phyloP scores from a whole-genome alignment of 2,113 vertebrate species.

The Diadophis punctatus region DNA sequence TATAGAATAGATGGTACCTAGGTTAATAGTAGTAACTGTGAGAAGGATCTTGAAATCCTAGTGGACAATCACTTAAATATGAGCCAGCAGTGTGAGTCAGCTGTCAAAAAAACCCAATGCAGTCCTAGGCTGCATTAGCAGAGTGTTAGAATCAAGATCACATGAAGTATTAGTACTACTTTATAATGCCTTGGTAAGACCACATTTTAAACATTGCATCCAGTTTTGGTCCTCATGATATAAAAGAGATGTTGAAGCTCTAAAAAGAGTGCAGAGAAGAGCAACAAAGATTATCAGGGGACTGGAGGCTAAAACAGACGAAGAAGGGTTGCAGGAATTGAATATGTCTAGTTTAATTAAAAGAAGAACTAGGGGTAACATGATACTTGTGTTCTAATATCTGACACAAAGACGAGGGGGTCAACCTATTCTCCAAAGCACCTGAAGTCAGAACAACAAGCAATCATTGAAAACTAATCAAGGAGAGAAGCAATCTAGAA shows the following conservation, averaged over 20 bases:
- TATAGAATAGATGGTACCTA: background rate
- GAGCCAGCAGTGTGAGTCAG: background rate
- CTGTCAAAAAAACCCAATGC: background rate
- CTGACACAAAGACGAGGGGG: background rate
- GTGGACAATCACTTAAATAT: background rate
- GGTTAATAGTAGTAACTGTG: background rate
- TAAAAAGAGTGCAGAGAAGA: background rate
- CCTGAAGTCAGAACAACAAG: background rate
- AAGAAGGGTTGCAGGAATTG: background rate
- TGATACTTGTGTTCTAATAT: background rate
- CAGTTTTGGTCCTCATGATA: background rate
- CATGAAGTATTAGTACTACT: background rate
- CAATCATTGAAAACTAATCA: background rate
- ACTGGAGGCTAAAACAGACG: background rate
- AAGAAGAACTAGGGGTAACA: background rate
- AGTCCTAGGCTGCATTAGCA: background rate
- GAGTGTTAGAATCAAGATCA: background rate
- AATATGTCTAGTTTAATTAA: background rate
- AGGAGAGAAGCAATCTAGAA: background rate
- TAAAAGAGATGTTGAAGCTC: background rate
- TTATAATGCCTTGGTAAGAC: background rate
- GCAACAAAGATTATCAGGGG: background rate
- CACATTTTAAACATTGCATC: background rate
- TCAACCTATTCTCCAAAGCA: background rate
- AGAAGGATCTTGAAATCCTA: background rate